A percentile compares a stretch with the other conserved stretches of the same genome.
phyloP scores from a whole-genome alignment of 2,888 invertebrate genomes.

The Parelbella ahira region DNA sequence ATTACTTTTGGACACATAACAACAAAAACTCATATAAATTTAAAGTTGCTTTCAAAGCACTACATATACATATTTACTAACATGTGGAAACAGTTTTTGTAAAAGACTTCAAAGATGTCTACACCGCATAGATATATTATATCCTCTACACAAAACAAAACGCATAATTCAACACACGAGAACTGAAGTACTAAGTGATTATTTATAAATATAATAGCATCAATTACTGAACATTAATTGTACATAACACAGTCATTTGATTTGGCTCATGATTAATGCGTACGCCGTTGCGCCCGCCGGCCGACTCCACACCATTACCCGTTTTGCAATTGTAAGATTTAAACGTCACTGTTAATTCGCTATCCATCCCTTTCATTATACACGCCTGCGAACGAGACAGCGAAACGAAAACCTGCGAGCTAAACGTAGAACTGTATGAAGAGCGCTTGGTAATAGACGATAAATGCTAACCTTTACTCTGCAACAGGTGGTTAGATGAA shows the following conservation, averaged over 20 bases:
- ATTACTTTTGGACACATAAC: too few species aligned
- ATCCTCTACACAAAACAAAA: neutral
- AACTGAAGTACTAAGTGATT: conserved; percentile 14
- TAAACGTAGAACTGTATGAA: conserved; percentile 8
- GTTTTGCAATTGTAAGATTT: conserved; percentile 20
- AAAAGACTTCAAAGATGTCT: too few species aligned
- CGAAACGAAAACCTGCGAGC: conserved; percentile 6
- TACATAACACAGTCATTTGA: conserved; percentile 26
- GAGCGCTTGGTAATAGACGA: conserved; percentile 18
- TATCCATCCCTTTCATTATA: conserved; percentile 1
- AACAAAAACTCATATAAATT: too few species aligned
- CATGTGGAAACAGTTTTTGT: too few species aligned
- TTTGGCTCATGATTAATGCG: conserved; percentile 26
- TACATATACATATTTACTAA: too few species aligned
- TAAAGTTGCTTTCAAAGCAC: too few species aligned
- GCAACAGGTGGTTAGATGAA: conserved; percentile 21
- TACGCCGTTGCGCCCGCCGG: conserved; percentile 21
- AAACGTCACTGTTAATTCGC: conserved; percentile 19
- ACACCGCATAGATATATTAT: too few species aligned
- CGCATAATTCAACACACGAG: conserved; percentile 5
- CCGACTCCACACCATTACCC: conserved; percentile 16
- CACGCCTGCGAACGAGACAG: conserved; percentile 6
- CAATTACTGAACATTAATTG: conserved; percentile 22
- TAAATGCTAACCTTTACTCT: conserved; percentile 19
- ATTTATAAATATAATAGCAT: conserved; percentile 17